Evolutionary conservation across 2,797 vertebrate genomes (phyloP).

Genomic region (Xenopus petersii): DNA sequence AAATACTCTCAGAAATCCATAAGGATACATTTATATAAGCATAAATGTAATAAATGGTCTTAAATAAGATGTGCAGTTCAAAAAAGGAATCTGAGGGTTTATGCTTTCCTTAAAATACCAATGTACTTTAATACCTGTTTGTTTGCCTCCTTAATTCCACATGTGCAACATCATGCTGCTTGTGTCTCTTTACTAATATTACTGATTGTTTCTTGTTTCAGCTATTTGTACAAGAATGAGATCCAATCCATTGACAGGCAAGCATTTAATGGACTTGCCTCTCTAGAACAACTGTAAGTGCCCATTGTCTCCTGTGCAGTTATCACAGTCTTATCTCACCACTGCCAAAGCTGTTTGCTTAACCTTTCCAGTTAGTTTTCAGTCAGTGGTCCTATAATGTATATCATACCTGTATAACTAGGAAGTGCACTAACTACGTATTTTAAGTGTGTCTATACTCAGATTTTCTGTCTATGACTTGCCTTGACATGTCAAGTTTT

Average conservation of each 20-base stretch:
- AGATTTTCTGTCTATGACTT: no score
- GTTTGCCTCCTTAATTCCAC: slow-evolving; percentile 54
- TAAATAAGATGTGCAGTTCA: no score
- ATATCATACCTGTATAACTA: no score
- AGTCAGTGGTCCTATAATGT: no score
- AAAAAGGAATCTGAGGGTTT: not conserved
- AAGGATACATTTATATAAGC: no score
- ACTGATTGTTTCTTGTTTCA: slow-evolving; percentile 92
- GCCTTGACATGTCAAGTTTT: no score
- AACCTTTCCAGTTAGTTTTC: not conserved
- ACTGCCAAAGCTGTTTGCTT: not conserved
- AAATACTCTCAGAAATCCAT: no score
- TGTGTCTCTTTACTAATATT: slow-evolving; percentile 79
- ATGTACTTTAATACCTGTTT: not conserved
- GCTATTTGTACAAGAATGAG: slow-evolving; percentile 99
- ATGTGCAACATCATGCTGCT: slow-evolving; percentile 55
- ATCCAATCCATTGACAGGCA: slow-evolving; percentile 99
- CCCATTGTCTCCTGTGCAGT: slow-evolving; percentile 48
- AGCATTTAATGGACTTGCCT: slow-evolving; percentile 98
- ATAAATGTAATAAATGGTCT: no score
- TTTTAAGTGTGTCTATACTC: no score
- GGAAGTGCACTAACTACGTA: no score
- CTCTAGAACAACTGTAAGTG: slow-evolving; percentile 99
- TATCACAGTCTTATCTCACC: slow-evolving; percentile 6
- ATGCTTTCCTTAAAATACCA: not conserved